A percentile compares a stretch with the other conserved stretches of the same genome.
phyloP scores from a whole-genome alignment of 23 tunicate genomes.

The Pegea sp. region DNA sequence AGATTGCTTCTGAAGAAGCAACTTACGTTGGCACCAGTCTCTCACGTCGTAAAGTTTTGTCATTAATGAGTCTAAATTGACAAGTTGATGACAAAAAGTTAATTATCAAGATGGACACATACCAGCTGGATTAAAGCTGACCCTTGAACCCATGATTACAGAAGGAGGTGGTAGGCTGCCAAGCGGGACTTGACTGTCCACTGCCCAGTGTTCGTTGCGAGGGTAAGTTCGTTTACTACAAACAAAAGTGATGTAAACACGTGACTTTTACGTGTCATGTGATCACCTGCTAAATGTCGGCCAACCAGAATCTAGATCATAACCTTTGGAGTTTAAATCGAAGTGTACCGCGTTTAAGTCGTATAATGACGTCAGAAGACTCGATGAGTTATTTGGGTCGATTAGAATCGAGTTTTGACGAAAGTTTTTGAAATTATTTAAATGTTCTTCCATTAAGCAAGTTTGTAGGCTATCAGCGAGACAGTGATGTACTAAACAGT shows the following conservation, averaged over 20 bases:
- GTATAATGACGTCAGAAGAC: slow-evolving; percentile 41
- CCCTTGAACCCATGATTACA: slow-evolving; percentile 22
- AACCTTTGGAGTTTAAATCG: slow-evolving; percentile 81
- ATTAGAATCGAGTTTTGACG: slow-evolving; percentile 16
- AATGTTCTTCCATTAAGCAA: slow-evolving; percentile 37
- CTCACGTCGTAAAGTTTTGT: no score
- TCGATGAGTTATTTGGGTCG: slow-evolving; percentile 16
- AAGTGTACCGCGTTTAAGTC: slow-evolving; percentile 78
- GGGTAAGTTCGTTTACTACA: slow-evolving; percentile 12
- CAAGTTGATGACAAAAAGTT: no score
- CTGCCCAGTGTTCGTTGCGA: slow-evolving; percentile 36
- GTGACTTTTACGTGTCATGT: neutral
- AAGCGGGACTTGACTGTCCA: slow-evolving; percentile 28
- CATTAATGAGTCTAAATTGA: no score
- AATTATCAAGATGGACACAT: no score
- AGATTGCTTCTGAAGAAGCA: no score
- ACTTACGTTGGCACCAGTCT: no score
- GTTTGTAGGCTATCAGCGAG: slow-evolving; percentile 88
- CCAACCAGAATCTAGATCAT: slow-evolving; percentile 86
- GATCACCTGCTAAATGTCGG: slow-evolving; percentile 83
- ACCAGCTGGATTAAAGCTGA: neutral
- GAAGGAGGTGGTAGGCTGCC: slow-evolving; percentile 36
- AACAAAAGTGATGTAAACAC: slow-evolving; percentile 2
- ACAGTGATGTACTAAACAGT: slow-evolving; percentile 87
- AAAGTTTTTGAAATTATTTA: no score